Evolutionary conservation across 2,797 vertebrate species (phyloP).

Genomic region (Anas georgica): DNA sequence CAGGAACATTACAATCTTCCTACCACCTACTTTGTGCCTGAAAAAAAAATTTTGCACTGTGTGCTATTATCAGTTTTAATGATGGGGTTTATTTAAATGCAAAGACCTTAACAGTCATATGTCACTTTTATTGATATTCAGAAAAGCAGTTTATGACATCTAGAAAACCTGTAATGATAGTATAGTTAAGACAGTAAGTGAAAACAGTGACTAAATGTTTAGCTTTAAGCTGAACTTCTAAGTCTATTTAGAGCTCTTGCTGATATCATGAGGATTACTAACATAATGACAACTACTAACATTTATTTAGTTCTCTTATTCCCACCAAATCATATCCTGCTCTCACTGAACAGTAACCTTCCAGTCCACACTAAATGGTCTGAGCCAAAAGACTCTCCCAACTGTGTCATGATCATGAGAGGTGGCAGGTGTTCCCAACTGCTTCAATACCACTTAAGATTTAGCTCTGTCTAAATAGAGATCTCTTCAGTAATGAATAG

Average conservation of each 20-base stretch:
- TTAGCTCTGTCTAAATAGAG: neutral
- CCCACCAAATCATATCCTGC: neutral
- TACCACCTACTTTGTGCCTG: constrained; percentile 23
- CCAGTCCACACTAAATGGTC: neutral
- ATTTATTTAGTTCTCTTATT: neutral
- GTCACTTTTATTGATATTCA: constrained; percentile 30
- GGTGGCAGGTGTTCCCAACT: neutral
- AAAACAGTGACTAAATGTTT: constrained; percentile 62
- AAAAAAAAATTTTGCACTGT: neutral
- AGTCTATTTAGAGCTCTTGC: constrained; percentile 60
- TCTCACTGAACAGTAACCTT: neutral
- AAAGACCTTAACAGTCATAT: constrained; percentile 37
- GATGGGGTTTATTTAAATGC: constrained; percentile 6
- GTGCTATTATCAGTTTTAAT: constrained; percentile 40
- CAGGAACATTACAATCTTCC: constrained; percentile 18
- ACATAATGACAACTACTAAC: neutral
- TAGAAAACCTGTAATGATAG: constrained; percentile 45
- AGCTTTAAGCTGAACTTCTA: constrained; percentile 25
- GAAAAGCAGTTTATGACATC: constrained; percentile 25
- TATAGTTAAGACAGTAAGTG: constrained; percentile 48
- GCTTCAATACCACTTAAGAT: neutral
- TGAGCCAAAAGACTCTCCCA: neutral
- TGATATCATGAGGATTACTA: constrained; percentile 56
- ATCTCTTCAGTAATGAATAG: neutral
- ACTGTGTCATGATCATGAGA: neutral